Evolutionary conservation across 2,888 invertebrate species (phyloP), one percentile per base, ranked within the genome.

Genomic region (Alcis repandata): DNA sequence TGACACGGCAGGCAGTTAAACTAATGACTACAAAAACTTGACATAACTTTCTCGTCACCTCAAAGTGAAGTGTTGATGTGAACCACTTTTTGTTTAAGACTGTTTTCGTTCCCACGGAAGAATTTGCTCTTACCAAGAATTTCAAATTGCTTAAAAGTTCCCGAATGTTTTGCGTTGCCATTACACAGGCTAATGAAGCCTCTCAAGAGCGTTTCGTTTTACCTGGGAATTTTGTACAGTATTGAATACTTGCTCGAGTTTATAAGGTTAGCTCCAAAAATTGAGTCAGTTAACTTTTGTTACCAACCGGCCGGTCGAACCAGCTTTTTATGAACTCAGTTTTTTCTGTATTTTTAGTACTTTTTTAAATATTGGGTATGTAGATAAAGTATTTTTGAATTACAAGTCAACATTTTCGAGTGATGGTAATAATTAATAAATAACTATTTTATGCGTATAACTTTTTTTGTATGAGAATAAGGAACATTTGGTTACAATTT

Each of bases 121-220:
- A 67, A 67, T 67, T 60, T 38, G 27, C 36, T 22, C n/a, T 17
- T 40, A 57, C 60, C 32, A 45, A 59, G 58, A 53, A 59, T 56
- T 54, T 49, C 45, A 54, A 64, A 68, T 61, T 68, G 45, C 54
- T 59, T 27, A 38, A 58, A 68, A 68, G 63, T 68, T 64, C 46
- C 13, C 10, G 33, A 58, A 61, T 64, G 63, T 61, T 68, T 68
- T 64, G 58, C 60, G 56, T 68, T 54, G 38, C 60, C 52, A 64
- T 64, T 68, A 58, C 48, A 53, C 13, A 48, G 46, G 45, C 33
- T 61, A 68, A 68, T 64, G 58, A 64, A 63, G 41, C 56, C 40
- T 56, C 43, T 53, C 62, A 41, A 33, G 33, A 27, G 49, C 36
- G 17, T 27, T 20, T 10, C 22, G 17, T 11, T 60, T 51, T 36